These are phyloP conservation scores for Micromys minutus DNA, from an alignment of 2,113 vertebrate genomes.

Conservation along the genomic window DNA sequence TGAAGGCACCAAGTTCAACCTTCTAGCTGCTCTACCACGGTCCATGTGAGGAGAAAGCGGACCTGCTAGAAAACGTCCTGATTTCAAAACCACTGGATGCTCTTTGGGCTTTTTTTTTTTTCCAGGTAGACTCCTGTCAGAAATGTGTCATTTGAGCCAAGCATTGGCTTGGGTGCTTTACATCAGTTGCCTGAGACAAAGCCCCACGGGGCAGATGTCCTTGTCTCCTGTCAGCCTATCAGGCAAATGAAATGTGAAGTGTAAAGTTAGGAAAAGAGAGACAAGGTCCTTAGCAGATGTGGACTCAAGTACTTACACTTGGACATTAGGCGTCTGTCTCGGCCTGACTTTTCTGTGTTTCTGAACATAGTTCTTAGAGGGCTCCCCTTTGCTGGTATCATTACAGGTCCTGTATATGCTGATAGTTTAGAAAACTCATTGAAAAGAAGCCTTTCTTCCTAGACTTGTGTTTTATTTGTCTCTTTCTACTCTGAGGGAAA, in stretches of 20 bases:
- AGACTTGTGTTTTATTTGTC: not conserved
- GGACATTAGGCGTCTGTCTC: not conserved
- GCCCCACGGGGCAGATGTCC: not conserved
- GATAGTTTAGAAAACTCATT: not conserved
- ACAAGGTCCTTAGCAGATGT: not conserved
- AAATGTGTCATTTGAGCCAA: not conserved
- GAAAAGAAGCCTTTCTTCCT: not conserved
- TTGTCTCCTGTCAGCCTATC: not conserved
- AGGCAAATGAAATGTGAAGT: not conserved
- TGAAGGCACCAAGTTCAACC: not conserved
- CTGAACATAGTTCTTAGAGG: not conserved
- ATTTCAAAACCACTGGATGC: not conserved
- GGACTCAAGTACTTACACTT: not conserved
- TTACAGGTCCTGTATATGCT: not conserved
- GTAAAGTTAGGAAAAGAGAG: not conserved
- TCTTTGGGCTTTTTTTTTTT: not conserved
- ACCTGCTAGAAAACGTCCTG: not conserved
- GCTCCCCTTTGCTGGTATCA: not conserved
- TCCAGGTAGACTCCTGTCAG: not conserved
- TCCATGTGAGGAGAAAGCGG: not conserved
- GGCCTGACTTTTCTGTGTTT: not conserved
- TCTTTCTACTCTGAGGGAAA: not conserved
- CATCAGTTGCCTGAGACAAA: not conserved
- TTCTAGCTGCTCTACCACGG: not conserved
- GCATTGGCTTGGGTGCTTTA: not conserved